Conservation (phyloP, 1,140 invertebrate species). For the Matsumurasca onukii region DNA sequence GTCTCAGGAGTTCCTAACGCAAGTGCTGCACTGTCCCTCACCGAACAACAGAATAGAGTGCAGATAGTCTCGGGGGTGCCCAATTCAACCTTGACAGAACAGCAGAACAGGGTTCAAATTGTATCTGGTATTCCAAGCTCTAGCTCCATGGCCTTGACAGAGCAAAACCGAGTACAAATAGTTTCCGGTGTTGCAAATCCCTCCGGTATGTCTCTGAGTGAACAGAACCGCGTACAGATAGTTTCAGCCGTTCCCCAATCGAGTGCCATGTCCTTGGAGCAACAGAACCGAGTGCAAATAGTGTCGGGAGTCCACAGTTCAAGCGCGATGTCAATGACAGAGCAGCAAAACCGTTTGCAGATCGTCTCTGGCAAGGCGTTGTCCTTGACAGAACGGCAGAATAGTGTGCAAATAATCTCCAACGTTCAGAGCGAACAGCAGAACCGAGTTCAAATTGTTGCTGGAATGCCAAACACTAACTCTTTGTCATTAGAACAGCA, state of each 20-base stretch:
- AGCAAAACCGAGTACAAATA: slow-evolving; percentile 37
- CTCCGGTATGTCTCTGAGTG: slow-evolving; percentile 15
- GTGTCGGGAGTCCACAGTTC: slow-evolving; percentile 37
- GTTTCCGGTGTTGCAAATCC: slow-evolving; percentile 34
- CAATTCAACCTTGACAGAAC: slow-evolving; percentile 30
- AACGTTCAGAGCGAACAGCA: slow-evolving; percentile 34
- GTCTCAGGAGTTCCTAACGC: slow-evolving; percentile 36
- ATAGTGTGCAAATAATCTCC: slow-evolving; percentile 35
- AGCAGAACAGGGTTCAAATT: slow-evolving; percentile 37
- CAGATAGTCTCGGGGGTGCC: slow-evolving; percentile 38
- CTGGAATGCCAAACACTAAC: slow-evolving; percentile 36
- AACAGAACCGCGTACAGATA: slow-evolving; percentile 36
- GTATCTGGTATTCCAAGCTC: slow-evolving; percentile 37
- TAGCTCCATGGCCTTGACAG: slow-evolving; percentile 31
- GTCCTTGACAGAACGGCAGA: slow-evolving; percentile 37
- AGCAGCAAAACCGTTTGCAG: slow-evolving; percentile 37
- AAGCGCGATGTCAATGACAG: slow-evolving; percentile 34
- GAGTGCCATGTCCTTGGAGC: slow-evolving; percentile 36
- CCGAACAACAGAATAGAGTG: slow-evolving; percentile 37
- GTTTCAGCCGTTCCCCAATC: slow-evolving; percentile 37
- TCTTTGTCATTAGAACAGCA: slow-evolving; percentile 37
- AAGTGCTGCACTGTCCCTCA: slow-evolving; percentile 32
- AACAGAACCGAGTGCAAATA: slow-evolving; percentile 37
- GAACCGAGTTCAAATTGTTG: slow-evolving; percentile 36
- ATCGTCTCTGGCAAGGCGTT: slow-evolving; percentile 36